Conservation (phyloP, 2,888 invertebrate genomes). For the Sceliomorpha sp. region DNA sequence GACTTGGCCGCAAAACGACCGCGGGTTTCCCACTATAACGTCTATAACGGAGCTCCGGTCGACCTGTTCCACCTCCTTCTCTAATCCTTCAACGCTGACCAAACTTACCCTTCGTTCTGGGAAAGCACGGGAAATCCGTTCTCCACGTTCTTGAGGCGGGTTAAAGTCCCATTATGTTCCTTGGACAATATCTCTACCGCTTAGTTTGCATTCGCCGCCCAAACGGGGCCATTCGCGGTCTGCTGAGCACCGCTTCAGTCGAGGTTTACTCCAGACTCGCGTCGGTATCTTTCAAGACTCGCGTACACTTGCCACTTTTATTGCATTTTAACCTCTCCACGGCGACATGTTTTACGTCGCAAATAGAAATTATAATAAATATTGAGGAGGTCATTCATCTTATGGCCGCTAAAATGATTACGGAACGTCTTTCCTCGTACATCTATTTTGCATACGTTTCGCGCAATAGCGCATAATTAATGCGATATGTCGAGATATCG, state of each 20-base stretch:
- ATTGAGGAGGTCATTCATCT: too few relatives aligned
- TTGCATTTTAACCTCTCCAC: background rate
- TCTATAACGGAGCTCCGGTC: slow-evolving; percentile 35
- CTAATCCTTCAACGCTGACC: slow-evolving; percentile 42
- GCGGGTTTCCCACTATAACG: slow-evolving; percentile 36
- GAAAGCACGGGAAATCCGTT: slow-evolving; percentile 58
- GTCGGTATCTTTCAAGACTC: slow-evolving; percentile 30
- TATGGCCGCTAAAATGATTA: too few relatives aligned
- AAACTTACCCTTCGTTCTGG: slow-evolving; percentile 48
- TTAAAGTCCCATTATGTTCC: slow-evolving; percentile 69
- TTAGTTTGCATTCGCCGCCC: slow-evolving; percentile 67
- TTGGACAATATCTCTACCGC: slow-evolving; percentile 64
- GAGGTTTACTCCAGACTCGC: slow-evolving; percentile 46
- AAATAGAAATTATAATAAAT: too few relatives aligned
- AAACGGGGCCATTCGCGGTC: slow-evolving; percentile 67
- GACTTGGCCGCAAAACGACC: slow-evolving; percentile 37
- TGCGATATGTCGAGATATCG: too few relatives aligned
- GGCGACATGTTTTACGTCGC: too few relatives aligned
- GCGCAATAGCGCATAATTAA: too few relatives aligned
- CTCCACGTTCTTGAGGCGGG: slow-evolving; percentile 61
- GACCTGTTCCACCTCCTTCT: slow-evolving; percentile 31
- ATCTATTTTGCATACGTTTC: too few relatives aligned
- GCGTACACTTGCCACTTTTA: background rate
- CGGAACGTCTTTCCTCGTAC: too few relatives aligned
- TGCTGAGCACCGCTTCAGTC: slow-evolving; percentile 62